Percentiles rank a stretch among this genome's conserved stretches.
Evolutionary conservation across 2,113 vertebrate species (phyloP).

Genomic region (Chamaea fasciata): DNA sequence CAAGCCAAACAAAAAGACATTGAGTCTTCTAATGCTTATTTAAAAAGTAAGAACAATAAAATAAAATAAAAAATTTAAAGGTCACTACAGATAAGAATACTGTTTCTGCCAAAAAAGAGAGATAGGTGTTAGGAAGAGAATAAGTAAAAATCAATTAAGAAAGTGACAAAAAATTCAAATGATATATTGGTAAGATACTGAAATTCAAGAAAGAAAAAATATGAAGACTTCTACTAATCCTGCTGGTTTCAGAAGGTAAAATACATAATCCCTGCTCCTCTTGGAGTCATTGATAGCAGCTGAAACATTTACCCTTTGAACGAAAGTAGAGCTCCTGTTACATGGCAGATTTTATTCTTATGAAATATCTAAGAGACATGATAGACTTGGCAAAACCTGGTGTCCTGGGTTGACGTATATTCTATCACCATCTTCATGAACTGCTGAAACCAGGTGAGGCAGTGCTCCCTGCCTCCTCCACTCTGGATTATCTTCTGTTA

Average conservation of each 20-base stretch:
- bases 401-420: too few species aligned
- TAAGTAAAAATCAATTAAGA: neutral
- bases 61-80: neutral
- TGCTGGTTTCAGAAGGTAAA: neutral
- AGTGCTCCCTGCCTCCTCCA: too few species aligned
- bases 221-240: neutral
- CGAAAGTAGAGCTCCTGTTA: neutral
- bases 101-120: neutral
- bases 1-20: neutral
- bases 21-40: neutral
- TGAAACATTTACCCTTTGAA: neutral
- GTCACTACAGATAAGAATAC: neutral
- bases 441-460: too few species aligned
- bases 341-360: neutral
- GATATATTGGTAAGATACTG: neutral
- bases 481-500: too few species aligned
- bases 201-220: neutral
- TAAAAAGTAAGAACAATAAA: neutral
- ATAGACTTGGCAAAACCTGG: neutral
- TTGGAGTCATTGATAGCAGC: neutral
- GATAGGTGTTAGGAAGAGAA: neutral
- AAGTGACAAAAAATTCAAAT: neutral
- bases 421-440: too few species aligned
- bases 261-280: neutral
- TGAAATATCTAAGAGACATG: neutral